Percentiles rank a stretch among this genome's conserved stretches.
phyloP scores from a whole-genome alignment of 2,113 vertebrate genomes.

The Camelus dromedarius region DNA sequence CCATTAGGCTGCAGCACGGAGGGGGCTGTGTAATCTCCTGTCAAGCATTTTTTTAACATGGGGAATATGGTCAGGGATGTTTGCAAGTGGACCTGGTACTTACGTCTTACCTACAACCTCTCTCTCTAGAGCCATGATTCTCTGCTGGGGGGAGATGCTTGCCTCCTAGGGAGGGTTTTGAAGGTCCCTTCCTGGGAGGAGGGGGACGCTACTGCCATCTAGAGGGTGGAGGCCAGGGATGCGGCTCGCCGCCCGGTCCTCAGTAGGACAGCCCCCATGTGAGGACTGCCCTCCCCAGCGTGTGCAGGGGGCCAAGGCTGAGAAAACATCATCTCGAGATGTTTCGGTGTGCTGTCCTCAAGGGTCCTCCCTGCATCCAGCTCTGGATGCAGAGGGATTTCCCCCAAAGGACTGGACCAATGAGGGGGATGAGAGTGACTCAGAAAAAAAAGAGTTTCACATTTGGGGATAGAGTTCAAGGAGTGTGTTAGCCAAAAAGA shows the following conservation, averaged over 20 bases:
- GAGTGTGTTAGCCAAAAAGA: neutral
- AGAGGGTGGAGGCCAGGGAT: neutral
- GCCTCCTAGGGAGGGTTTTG: neutral
- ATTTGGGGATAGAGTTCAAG: neutral
- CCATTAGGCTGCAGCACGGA: neutral
- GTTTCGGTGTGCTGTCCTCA: neutral
- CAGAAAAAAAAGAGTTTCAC: neutral
- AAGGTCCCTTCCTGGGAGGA: neutral
- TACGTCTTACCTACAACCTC: neutral
- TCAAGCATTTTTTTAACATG: neutral
- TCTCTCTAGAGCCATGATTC: neutral
- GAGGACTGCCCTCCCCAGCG: neutral
- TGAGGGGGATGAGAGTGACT: neutral
- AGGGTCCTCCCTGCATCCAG: neutral
- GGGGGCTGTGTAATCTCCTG: neutral
- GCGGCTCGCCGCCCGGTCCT: neutral
- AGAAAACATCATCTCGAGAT: rapidly evolving
- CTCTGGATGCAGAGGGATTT: neutral
- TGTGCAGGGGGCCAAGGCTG: rapidly evolving
- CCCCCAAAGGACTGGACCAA: neutral
- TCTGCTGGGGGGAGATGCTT: neutral
- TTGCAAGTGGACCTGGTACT: neutral
- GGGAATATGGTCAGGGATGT: too few relatives aligned
- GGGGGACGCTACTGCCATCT: neutral
- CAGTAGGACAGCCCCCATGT: rapidly evolving